Evolutionary conservation across 1,140 invertebrate genomes (phyloP).

Genomic region (Dendrolimus kikuchii): DNA sequence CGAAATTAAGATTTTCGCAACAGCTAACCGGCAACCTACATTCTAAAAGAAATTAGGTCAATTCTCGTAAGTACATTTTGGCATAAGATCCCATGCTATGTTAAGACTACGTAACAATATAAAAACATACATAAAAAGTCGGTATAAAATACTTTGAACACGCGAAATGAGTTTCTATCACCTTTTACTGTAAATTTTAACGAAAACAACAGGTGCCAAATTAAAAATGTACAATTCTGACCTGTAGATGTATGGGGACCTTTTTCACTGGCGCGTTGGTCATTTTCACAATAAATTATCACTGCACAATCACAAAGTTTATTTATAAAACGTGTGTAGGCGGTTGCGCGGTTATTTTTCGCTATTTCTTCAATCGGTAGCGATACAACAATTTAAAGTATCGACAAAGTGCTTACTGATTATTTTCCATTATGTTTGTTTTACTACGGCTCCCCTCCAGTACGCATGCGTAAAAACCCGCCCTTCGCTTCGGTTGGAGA

Average conservation of each 20-base stretch:
- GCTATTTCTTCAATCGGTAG: slow-evolving; percentile 20
- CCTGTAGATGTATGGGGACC: slow-evolving; percentile 95
- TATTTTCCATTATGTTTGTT: slow-evolving; percentile 38
- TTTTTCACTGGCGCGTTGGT: slow-evolving; percentile 84
- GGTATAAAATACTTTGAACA: background rate
- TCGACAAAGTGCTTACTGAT: slow-evolving; percentile 40
- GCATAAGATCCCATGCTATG: slow-evolving; percentile 11
- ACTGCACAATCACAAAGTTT: slow-evolving; percentile 51
- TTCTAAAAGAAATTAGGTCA: slow-evolving; percentile 44
- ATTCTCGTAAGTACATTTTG: slow-evolving; percentile 18
- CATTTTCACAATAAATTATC: slow-evolving; percentile 47
- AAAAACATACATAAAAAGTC: background rate
- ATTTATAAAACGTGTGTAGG: slow-evolving; percentile 56
- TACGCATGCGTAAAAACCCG: slow-evolving; percentile 52
- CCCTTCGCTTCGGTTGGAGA: slow-evolving; percentile 28
- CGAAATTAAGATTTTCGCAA: slow-evolving; percentile 19
- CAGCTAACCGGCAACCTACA: slow-evolving; percentile 31
- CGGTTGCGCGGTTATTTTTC: slow-evolving; percentile 34
- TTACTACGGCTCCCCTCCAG: slow-evolving; percentile 39
- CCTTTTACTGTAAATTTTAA: slow-evolving; percentile 8
- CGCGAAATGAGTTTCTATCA: slow-evolving; percentile 7
- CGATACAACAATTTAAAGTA: slow-evolving; percentile 18
- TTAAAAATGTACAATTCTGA: slow-evolving; percentile 54
- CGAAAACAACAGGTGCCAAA: slow-evolving; percentile 37
- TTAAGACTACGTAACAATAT: background rate